phyloP scores from a whole-genome alignment of 2,888 invertebrate species.

The Phengaris arion region DNA sequence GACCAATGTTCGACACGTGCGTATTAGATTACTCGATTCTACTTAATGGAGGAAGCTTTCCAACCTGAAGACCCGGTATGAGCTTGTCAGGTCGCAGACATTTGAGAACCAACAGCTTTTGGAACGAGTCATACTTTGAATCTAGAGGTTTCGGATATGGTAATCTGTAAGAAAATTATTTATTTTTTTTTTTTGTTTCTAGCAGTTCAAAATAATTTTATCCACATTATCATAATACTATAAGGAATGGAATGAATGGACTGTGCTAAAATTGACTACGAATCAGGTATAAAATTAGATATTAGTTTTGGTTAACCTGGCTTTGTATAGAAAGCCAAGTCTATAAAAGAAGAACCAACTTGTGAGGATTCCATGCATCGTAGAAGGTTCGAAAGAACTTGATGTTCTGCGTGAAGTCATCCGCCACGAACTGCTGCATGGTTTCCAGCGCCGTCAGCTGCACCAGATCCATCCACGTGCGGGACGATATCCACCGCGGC shows the following conservation, averaged over 20 bases:
- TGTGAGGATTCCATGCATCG: slow-evolving; percentile 84
- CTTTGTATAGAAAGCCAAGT: too few species aligned
- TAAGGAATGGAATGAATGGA: too few species aligned
- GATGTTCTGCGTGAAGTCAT: slow-evolving; percentile 77
- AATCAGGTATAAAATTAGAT: too few species aligned
- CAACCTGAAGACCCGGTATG: slow-evolving; percentile 83
- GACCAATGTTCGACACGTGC: too few species aligned
- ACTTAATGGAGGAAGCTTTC: neutral
- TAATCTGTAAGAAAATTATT: slow-evolving; percentile 61
- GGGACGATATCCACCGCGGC: slow-evolving; percentile 87
- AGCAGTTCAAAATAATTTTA: too few species aligned
- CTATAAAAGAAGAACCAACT: slow-evolving; percentile 51
- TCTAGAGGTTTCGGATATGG: slow-evolving; percentile 84
- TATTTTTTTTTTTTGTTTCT: too few species aligned
- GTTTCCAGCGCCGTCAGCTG: slow-evolving; percentile 83
- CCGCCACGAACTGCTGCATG: slow-evolving; percentile 80
- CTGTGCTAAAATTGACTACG: too few species aligned
- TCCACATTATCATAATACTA: too few species aligned
- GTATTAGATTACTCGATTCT: neutral
- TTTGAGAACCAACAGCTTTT: slow-evolving; percentile 88
- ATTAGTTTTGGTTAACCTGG: too few species aligned
- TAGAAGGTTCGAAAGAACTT: slow-evolving; percentile 81
- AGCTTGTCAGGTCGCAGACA: slow-evolving; percentile 92
- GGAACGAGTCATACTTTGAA: slow-evolving; percentile 82
- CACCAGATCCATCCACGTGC: slow-evolving; percentile 90